Evolutionary conservation across 2,888 invertebrate species (phyloP).

Genomic region (Gastracanthus pulcherrimus): DNA sequence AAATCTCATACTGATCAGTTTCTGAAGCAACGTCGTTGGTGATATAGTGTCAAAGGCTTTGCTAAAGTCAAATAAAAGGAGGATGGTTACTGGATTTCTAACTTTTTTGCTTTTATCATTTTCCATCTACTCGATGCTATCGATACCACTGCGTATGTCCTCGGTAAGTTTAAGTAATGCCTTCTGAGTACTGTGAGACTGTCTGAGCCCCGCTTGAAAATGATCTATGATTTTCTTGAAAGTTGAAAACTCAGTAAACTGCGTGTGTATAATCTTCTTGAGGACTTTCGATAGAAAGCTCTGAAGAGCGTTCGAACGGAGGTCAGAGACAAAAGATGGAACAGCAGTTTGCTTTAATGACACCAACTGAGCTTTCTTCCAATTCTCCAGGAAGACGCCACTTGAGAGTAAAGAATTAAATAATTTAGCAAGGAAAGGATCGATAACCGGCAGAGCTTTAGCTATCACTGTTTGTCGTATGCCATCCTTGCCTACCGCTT

Average conservation of each 20-base stretch:
- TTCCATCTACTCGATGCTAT: neutral
- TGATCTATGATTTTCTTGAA: neutral
- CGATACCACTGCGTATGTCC: neutral
- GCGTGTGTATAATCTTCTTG: neutral
- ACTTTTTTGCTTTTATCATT: neutral
- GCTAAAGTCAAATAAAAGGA: neutral
- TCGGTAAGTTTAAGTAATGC: neutral
- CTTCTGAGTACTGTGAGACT: neutral
- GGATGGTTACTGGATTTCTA: neutral
- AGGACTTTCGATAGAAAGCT: neutral
- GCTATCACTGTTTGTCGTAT: neutral
- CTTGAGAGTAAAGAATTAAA: neutral
- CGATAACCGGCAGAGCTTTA: neutral
- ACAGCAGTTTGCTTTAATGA: neutral
- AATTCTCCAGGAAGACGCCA: neutral
- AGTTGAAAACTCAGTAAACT: neutral
- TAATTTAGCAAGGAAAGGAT: neutral
- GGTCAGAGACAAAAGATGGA: neutral
- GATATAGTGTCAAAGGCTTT: too few relatives aligned
- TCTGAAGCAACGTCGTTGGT: too few relatives aligned
- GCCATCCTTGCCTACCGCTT: neutral
- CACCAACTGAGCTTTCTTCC: neutral
- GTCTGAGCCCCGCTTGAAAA: neutral
- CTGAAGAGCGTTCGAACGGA: neutral
- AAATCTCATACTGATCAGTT: too few relatives aligned